Evolutionary conservation across 1,140 invertebrate genomes (phyloP).

Genomic region (Chlorops oryzae): DNA sequence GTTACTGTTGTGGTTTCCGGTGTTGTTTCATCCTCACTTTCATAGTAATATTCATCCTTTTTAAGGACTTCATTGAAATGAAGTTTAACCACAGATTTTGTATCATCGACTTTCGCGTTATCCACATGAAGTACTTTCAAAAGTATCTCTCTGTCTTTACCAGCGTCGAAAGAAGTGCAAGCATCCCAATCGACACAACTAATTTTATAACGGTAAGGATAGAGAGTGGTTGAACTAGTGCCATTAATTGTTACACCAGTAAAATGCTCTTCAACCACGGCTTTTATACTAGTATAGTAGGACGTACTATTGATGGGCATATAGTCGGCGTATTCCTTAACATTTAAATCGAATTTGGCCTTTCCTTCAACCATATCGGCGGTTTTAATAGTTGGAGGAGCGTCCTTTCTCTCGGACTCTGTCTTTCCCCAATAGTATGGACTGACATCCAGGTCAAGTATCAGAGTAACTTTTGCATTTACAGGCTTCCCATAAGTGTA

Average conservation of each 20-base stretch:
- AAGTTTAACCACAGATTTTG: conserved; percentile 56
- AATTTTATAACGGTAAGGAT: conserved; percentile 79
- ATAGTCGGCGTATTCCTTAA: conserved; percentile 54
- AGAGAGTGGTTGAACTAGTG: conserved; percentile 63
- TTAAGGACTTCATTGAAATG: conserved; percentile 50
- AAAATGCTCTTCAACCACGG: conserved; percentile 67
- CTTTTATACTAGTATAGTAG: conserved; percentile 60
- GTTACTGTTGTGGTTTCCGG: conserved; percentile 9
- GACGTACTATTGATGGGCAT: conserved; percentile 9
- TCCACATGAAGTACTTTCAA: conserved; percentile 34
- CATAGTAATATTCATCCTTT: conserved; percentile 12
- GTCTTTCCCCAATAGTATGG: conserved; percentile 17
- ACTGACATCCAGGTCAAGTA: conserved; percentile 47
- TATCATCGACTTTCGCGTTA: conserved; percentile 26
- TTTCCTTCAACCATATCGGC: conserved; percentile 65
- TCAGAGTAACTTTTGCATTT: conserved; percentile 63
- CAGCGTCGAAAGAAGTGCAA: conserved; percentile 82
- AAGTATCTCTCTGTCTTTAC: conserved; percentile 65
- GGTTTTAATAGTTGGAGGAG: conserved; percentile 49
- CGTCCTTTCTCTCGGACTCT: conserved; percentile 15
- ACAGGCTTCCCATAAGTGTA: conserved; percentile 69
- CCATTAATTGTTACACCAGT: conserved; percentile 73
- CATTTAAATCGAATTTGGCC: conserved; percentile 61
- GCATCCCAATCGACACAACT: conserved; percentile 64
- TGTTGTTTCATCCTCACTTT: conserved; percentile 3